Conservation (phyloP, 2,888 invertebrate species). For the Hybos culiciformis region DNA sequence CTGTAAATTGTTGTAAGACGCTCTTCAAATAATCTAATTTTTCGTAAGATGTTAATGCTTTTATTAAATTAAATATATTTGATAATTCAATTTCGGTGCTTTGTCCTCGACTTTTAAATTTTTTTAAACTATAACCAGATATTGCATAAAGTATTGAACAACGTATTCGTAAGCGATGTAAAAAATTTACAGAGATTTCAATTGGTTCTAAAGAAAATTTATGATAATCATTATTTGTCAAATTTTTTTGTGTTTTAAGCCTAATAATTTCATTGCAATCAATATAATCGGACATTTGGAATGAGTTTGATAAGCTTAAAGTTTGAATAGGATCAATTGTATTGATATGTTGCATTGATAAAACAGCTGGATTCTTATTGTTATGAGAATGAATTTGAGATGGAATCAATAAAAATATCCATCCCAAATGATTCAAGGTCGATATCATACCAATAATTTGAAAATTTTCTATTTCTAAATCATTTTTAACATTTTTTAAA, state of each 20-base stretch:
- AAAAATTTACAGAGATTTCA: constrained; percentile 16
- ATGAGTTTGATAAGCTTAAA: constrained; percentile 11
- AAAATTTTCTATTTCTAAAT: constrained; percentile 18
- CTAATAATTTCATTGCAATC: constrained; percentile 25
- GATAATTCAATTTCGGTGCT: background rate
- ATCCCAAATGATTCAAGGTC: constrained; percentile 20
- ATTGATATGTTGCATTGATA: constrained; percentile 19
- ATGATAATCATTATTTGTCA: constrained; percentile 13
- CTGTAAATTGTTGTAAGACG: constrained; percentile 8
- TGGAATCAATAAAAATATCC: constrained; percentile 22
- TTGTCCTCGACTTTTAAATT: background rate
- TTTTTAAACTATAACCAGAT: background rate
- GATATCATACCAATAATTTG: constrained; percentile 22
- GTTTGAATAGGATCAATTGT: constrained; percentile 15
- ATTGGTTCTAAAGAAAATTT: constrained; percentile 12
- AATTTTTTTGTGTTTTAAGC: constrained; percentile 20
- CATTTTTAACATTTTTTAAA: constrained; percentile 11
- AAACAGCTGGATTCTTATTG: constrained; percentile 10
- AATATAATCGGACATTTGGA: constrained; percentile 11
- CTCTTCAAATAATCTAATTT: constrained; percentile 10
- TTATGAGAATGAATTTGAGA: constrained; percentile 16
- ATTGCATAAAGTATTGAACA: constrained; percentile 15
- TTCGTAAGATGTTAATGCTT: constrained; percentile 11
- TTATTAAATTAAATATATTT: constrained; percentile 9
- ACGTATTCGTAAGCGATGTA: constrained; percentile 24